phyloP scores from a whole-genome alignment of 2,888 invertebrate genomes.

The Drosophila nigricruria region DNA sequence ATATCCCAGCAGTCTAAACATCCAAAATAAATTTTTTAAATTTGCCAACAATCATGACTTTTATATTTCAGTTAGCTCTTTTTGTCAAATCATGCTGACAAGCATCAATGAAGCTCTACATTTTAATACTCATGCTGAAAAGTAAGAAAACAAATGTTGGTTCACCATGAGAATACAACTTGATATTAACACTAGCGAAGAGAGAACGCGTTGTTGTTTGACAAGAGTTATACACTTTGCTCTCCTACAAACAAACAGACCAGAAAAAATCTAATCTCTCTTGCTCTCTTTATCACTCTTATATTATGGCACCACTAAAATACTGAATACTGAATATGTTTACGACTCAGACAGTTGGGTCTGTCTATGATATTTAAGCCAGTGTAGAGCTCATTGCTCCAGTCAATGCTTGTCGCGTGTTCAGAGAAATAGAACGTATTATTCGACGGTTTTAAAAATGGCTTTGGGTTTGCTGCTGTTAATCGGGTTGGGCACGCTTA shows the following conservation, averaged over 20 bases:
- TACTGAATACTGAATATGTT: not conserved
- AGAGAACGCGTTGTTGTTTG: not conserved
- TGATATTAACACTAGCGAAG: not conserved
- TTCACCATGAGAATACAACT: not conserved
- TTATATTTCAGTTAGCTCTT: not conserved
- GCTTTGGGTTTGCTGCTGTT: conserved; percentile 39
- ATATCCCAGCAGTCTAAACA: not conserved
- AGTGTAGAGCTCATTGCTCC: not conserved
- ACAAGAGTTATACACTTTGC: not conserved
- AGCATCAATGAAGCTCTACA: not conserved
- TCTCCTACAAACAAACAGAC: not conserved
- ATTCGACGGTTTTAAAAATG: conserved; percentile 20
- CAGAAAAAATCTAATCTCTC: not conserved
- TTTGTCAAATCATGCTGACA: not conserved
- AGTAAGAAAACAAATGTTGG: not conserved
- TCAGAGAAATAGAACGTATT: not conserved
- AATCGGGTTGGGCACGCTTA: conserved; percentile 33
- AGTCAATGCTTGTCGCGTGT: not conserved
- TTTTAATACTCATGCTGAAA: not conserved
- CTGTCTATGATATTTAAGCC: not conserved
- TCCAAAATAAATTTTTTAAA: not conserved
- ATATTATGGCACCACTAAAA: not conserved
- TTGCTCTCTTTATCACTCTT: not conserved
- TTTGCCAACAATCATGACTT: not conserved
- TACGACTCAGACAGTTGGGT: not conserved